These are phyloP conservation scores for Cossypha heuglini DNA, from an alignment of 2,797 vertebrate species.

Conservation along the genomic window DNA sequence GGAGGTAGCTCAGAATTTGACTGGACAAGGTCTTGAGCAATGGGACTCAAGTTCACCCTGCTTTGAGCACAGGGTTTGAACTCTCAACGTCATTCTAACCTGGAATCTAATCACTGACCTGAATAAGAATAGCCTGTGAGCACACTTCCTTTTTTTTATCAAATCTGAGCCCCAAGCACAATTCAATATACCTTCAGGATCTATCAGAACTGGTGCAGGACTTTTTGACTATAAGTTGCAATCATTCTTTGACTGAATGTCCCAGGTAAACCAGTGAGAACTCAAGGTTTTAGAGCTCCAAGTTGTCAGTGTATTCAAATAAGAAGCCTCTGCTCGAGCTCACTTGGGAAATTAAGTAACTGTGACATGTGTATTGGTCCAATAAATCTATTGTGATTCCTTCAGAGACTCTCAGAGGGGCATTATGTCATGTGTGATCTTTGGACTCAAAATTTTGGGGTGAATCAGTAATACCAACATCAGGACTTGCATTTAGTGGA, in stretches of 20 bases:
- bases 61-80: not conserved
- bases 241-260: not conserved
- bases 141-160: not conserved
- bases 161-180: not conserved
- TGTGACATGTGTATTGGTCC: not conserved
- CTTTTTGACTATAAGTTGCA: not conserved
- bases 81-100: not conserved
- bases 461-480: not conserved
- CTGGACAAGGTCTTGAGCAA: not conserved
- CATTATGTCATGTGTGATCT: not conserved
- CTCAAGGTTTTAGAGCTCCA: not conserved
- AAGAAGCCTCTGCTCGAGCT: not conserved
- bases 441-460: not conserved
- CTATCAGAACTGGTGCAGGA: not conserved
- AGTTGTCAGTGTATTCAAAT: not conserved
- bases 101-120: not conserved
- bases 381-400: slow-evolving; percentile 5
- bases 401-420: not conserved
- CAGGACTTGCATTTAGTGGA: not conserved
- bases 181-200: not conserved
- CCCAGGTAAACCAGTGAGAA: not conserved
- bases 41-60: not conserved
- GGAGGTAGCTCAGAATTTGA: not conserved
- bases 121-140: not conserved
- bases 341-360: slow-evolving; percentile 42